Evolutionary conservation across 2,888 invertebrate species (phyloP).

Genomic region (Ecdyonurus torrentis): DNA sequence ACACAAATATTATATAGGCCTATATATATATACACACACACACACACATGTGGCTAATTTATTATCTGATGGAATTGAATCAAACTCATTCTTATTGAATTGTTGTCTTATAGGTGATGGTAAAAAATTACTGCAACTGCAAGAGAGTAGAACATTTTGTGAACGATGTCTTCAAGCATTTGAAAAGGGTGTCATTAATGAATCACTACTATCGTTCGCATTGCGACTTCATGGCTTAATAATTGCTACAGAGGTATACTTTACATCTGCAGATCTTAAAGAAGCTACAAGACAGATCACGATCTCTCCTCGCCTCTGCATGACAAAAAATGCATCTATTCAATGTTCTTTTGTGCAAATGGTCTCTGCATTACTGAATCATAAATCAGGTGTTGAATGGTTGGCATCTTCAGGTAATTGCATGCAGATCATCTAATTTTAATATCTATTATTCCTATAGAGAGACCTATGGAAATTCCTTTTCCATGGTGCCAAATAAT

Average conservation of each 20-base stretch:
- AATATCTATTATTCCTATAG: no score
- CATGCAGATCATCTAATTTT: no score
- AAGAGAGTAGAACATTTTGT: background rate
- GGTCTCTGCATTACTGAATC: slow-evolving; percentile 38
- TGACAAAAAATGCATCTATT: slow-evolving; percentile 36
- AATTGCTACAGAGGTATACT: slow-evolving; percentile 38
- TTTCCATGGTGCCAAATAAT: no score
- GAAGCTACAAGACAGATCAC: slow-evolving; percentile 26
- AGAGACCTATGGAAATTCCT: no score
- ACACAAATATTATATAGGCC: no score
- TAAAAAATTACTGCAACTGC: background rate
- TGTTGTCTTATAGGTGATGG: background rate
- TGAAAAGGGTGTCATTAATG: slow-evolving; percentile 6
- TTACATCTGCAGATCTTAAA: slow-evolving; percentile 35
- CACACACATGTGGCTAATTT: no score
- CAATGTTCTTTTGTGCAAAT: slow-evolving; percentile 50
- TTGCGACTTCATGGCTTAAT: slow-evolving; percentile 42
- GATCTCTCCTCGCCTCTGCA: slow-evolving; percentile 17
- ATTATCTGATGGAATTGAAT: no score
- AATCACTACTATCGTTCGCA: slow-evolving; percentile 36
- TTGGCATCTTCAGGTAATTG: slow-evolving; percentile 28
- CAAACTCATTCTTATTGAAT: no score
- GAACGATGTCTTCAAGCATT: slow-evolving; percentile 18
- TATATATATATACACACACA: no score
- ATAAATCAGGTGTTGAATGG: slow-evolving; percentile 47